A percentile compares a stretch with the other conserved stretches of the same genome.
phyloP scores from a whole-genome alignment of 2,888 invertebrate genomes.

The Polyommatus icarus region DNA sequence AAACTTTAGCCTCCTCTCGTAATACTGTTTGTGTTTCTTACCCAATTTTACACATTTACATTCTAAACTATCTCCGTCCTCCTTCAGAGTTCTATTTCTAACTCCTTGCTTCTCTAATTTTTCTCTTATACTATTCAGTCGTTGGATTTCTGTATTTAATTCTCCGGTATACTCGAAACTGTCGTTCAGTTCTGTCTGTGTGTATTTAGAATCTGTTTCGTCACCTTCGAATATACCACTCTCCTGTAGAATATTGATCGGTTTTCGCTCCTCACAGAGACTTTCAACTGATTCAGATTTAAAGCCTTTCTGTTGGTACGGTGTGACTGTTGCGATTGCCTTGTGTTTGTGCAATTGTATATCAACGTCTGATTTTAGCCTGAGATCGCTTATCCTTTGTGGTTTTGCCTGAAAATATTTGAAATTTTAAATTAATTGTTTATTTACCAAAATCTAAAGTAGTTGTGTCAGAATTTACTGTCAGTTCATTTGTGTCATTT shows the following conservation, averaged over 20 bases:
- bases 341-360: slow-evolving; percentile 72
- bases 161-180: slow-evolving; percentile 76
- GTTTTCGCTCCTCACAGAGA: slow-evolving; percentile 74
- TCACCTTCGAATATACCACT: slow-evolving; percentile 87
- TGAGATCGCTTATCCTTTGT: slow-evolving; percentile 67
- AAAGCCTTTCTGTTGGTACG: slow-evolving; percentile 77
- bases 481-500: neutral
- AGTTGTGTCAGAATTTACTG: neutral
- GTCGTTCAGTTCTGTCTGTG: slow-evolving; percentile 81
- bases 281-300: slow-evolving; percentile 73
- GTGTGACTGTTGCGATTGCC: slow-evolving; percentile 84
- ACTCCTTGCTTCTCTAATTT: slow-evolving; percentile 81
- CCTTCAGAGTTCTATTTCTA: slow-evolving; percentile 72
- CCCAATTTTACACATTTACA: slow-evolving; percentile 77
- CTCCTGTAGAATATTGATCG: slow-evolving; percentile 83
- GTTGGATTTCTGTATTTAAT: slow-evolving; percentile 82
- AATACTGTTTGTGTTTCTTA: slow-evolving; percentile 82
- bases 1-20: slow-evolving; percentile 83
- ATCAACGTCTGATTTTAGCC: slow-evolving; percentile 66
- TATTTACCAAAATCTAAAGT: neutral
- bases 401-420: slow-evolving; percentile 64
- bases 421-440: neutral
- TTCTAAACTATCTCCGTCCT: slow-evolving; percentile 69
- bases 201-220: slow-evolving; percentile 70
- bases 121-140: slow-evolving; percentile 83